Evolutionary conservation across 2,113 vertebrate species (phyloP), one percentile per base, ranked within the genome.

Genomic region (Labrus mixtus): DNA sequence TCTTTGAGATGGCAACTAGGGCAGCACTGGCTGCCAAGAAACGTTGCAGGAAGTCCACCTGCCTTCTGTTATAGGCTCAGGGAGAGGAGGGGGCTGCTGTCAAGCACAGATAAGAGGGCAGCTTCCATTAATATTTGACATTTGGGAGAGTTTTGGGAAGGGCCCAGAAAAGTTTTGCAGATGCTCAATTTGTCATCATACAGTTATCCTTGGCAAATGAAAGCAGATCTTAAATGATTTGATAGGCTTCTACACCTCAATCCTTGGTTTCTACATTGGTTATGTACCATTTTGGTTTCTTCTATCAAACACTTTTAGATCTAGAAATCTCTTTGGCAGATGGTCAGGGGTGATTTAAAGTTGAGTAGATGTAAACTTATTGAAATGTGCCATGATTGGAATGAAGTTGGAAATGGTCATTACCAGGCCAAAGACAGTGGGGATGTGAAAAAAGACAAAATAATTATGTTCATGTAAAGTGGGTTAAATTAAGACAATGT

Each of bases 11-110:
- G 93, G 94, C 93, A 85, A 94, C 93, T 66, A 78, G 90, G 63
- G 94, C 94, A 63, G 95, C 95, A 36, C 89, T 95, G 81, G 92
- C 94, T 82, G 90, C 92, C 73, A 95, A 89, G 82, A 95, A 93
- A 77, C 93, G 90, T 43, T 58, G 79, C 67, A 95, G 92, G 82
- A 94, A 93, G 81, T 54, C 22, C 15, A 57, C 4, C 76, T 95
- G 95, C 61, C 67, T 82, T 63, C 88, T 95, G 68, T 87, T 95
- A 91, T 95, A 95, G 86, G 87, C 72, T 69, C 33, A 50, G 45
- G 22, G 62, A 82, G 48, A 62, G 60, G 56, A 43, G 58, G 79
- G 60, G 64, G 65, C 77, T 84, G 61, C 69, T 53, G 55, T 89
- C 60, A 78, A 88, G 80, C 81, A 84, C 83, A 85, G 41, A 82